Conservation (phyloP, 2,888 invertebrate species). For the Gandaritis pyraliata region DNA sequence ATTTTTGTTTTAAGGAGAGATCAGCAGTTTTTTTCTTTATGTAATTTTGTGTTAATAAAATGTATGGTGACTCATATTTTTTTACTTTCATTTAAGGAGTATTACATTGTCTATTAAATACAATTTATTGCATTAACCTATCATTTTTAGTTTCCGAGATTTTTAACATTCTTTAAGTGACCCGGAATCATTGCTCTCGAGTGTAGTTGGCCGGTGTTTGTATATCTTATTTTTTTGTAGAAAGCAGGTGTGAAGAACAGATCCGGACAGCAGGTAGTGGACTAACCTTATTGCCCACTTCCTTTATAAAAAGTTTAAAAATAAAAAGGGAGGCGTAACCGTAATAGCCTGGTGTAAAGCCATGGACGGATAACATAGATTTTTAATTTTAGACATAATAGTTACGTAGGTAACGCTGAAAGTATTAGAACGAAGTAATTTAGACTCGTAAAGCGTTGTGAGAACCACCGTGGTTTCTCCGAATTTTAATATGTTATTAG, state of each 20-base stretch:
- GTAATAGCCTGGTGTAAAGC: conserved; percentile 64
- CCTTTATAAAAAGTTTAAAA: conserved; percentile 68
- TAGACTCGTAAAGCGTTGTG: conserved; percentile 38
- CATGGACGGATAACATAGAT: conserved; percentile 53
- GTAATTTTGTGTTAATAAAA: no score
- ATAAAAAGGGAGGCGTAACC: conserved; percentile 54
- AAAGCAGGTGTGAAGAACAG: conserved; percentile 70
- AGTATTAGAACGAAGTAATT: neutral
- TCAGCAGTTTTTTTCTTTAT: no score
- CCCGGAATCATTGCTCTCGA: no score
- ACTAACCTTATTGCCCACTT: conserved; percentile 72
- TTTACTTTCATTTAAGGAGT: no score
- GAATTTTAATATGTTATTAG: conserved; percentile 35
- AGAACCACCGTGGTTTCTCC: conserved; percentile 29
- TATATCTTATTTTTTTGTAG: conserved; percentile 75
- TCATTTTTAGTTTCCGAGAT: no score
- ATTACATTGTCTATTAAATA: no score
- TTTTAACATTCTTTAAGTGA: no score
- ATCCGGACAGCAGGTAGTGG: conserved; percentile 65
- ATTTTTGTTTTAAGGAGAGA: no score
- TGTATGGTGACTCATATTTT: no score
- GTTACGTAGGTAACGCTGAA: conserved; percentile 33
- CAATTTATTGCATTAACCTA: no score
- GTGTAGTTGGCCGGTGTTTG: conserved; percentile 64
- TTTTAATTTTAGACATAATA: conserved; percentile 49